Conservation (phyloP, 2,797 vertebrate genomes). For the Amphiprion clarkii region DNA sequence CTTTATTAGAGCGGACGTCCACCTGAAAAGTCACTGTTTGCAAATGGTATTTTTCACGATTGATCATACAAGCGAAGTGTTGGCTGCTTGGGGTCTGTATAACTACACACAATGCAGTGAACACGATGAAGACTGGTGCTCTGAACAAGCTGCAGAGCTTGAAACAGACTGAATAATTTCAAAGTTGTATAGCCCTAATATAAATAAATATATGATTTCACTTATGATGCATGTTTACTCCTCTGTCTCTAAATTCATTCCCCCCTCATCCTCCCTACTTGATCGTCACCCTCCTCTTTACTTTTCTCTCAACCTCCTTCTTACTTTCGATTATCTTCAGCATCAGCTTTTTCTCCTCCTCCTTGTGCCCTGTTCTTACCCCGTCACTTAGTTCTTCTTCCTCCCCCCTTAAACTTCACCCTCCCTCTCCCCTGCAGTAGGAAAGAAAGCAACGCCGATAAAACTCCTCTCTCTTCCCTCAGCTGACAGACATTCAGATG, state of each 20-base stretch:
- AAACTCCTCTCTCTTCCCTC: slow-evolving; percentile 21
- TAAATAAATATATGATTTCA: background rate
- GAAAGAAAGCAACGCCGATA: slow-evolving; percentile 18
- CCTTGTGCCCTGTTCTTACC: background rate
- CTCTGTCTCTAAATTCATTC: background rate
- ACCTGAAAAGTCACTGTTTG: too few relatives aligned
- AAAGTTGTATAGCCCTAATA: background rate
- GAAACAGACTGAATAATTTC: too few relatives aligned
- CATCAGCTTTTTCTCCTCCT: background rate
- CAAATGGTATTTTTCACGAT: too few relatives aligned
- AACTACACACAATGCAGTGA: too few relatives aligned
- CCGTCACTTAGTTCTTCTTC: slow-evolving; percentile 18
- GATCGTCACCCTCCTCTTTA: background rate
- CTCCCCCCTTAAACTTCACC: background rate
- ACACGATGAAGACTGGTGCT: too few relatives aligned
- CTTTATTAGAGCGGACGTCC: too few relatives aligned
- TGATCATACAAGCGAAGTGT: too few relatives aligned
- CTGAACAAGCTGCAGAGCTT: too few relatives aligned
- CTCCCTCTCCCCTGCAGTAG: slow-evolving; percentile 8
- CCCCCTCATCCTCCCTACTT: background rate
- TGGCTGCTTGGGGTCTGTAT: too few relatives aligned
- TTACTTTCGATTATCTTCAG: background rate
- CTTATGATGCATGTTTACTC: slow-evolving; percentile 14
- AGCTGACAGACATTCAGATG: slow-evolving; percentile 6
- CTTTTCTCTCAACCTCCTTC: background rate